phyloP scores from a whole-genome alignment of 2,113 vertebrate genomes.

The Antigone vipio region DNA sequence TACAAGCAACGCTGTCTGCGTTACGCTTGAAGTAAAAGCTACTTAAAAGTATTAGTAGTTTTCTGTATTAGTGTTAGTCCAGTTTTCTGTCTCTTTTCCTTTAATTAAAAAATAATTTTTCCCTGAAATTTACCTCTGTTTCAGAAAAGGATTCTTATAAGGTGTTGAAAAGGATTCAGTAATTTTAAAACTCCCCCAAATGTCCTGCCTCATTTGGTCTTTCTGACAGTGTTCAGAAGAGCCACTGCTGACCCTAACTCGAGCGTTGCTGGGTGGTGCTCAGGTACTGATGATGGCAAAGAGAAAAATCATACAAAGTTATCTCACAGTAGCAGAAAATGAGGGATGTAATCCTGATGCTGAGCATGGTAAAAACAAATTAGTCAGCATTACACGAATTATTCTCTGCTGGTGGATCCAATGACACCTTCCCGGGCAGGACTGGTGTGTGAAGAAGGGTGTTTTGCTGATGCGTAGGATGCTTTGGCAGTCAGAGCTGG shows the following conservation, averaged over 20 bases:
- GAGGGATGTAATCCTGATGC: background rate
- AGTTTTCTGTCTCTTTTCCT: background rate
- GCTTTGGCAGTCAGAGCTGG: background rate
- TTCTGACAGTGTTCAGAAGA: background rate
- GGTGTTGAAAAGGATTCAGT: background rate
- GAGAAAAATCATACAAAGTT: background rate
- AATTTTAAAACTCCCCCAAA: background rate
- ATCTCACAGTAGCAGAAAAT: background rate
- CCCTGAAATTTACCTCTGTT: background rate
- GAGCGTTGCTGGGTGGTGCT: background rate
- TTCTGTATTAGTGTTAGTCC: background rate
- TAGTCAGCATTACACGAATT: accelerated
- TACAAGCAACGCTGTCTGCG: accelerated
- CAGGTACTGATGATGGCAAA: background rate
- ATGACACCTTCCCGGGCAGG: background rate
- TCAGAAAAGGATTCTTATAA: background rate
- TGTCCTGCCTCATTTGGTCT: background rate
- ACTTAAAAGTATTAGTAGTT: background rate
- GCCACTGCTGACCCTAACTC: background rate
- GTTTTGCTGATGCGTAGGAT: background rate
- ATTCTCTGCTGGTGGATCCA: background rate
- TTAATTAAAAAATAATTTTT: background rate
- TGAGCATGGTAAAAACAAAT: background rate
- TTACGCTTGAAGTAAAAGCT: background rate
- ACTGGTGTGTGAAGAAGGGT: background rate